Evolutionary conservation across 92 coral and sea anemone genomes (phyloP).

Genomic region (Diadumene lineata): DNA sequence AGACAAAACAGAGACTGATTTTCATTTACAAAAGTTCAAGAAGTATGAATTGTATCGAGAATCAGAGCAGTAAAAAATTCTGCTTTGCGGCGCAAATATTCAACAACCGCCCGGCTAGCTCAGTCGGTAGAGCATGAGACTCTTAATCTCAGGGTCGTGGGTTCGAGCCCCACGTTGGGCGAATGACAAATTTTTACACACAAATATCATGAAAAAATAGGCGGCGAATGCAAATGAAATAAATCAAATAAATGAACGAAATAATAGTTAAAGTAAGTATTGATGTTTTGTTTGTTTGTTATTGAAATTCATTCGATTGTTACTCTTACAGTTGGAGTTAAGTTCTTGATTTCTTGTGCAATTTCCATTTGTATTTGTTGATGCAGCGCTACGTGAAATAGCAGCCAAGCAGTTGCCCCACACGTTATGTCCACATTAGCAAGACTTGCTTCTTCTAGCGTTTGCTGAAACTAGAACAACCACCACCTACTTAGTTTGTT

Average conservation of each 20-base stretch:
- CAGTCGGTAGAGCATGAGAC: slow-evolving; percentile 94
- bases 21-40: not conserved
- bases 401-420: slow-evolving; percentile 66
- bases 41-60: too few relatives aligned
- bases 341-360: slow-evolving; percentile 25
- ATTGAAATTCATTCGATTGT: not conserved
- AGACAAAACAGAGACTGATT: not conserved
- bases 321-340: slow-evolving; percentile 6
- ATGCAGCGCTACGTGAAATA: slow-evolving; percentile 65
- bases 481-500: too few relatives aligned
- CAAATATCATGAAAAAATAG: too few relatives aligned
- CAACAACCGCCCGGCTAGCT: slow-evolving; percentile 70
- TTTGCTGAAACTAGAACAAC: slow-evolving; percentile 48
- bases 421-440: slow-evolving; percentile 71
- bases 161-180: slow-evolving; percentile 68
- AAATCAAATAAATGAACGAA: too few relatives aligned
- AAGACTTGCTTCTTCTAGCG: slow-evolving; percentile 67
- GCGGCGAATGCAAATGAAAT: too few relatives aligned
- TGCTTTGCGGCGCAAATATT: too few relatives aligned
- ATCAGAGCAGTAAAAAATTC: too few relatives aligned
- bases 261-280: too few relatives aligned
- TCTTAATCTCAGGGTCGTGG: slow-evolving; percentile 84
- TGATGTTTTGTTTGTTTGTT: too few relatives aligned
- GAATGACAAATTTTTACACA: too few relatives aligned
- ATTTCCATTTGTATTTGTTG: slow-evolving; percentile 44